Evolutionary conservation across 2,113 vertebrate species (phyloP), one percentile per base, ranked within the genome.

Genomic region (Ailurus styani): DNA sequence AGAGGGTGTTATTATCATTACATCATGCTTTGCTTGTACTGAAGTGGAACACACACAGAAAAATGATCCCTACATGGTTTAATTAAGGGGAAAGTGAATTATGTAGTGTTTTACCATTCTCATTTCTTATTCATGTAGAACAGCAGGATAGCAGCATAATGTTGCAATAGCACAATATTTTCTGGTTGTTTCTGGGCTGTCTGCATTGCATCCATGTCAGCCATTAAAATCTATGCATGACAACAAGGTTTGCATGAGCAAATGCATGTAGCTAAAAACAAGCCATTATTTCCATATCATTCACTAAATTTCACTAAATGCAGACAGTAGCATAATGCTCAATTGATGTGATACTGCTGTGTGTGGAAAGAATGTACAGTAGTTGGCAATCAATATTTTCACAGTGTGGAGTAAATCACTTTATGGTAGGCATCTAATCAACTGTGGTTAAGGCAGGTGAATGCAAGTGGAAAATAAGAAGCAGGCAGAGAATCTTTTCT

Each of bases 151-250:
- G 98, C 98, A 98, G 98, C 98, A 96, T 97, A 99, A 97, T 98
- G 98, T 98, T 99, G 98, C 98, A 98, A 97, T 98, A 98, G 98
- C 97, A 97, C 98, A 98, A 95, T 99, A 98, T 98, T 98, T 99
- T 98, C 99, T 99, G 99, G 99, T 99, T 99, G 98, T 99, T 99
- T 99, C 99, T 99, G 99, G 99, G 99, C 99, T 99, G 99, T 99
- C 99, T 99, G 99, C 98, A 98, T 99, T 98, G 98, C 98, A 98
- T 99, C 98, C 98, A 97, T 98, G 98, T 98, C 98, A 98, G 98
- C 98, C 98, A 98, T 98, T 98, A 98, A 98, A 87, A 97, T 96
- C 98, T 98, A 75, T 99, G 99, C 99, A 99, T 99, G 99, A 98
- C 90, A 72, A 98, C 72, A 91, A 98, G 96, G 96, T 98, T 98